phyloP scores from a whole-genome alignment of 2,888 invertebrate genomes.

The Selenia dentaria region DNA sequence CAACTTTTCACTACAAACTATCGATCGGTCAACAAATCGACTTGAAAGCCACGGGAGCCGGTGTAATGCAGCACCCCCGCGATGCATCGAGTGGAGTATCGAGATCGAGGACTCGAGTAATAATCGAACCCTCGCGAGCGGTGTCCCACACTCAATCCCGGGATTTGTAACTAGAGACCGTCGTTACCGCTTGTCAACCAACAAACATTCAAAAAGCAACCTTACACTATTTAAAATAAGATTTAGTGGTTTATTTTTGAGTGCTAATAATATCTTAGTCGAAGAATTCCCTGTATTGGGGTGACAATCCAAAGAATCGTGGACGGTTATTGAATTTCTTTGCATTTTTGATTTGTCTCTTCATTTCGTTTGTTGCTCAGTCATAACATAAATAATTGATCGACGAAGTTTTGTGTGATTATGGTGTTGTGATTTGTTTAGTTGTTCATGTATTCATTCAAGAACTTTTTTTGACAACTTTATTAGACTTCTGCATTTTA shows the following conservation, averaged over 20 bases:
- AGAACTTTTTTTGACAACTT: no score
- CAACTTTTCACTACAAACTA: constrained; percentile 26
- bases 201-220: constrained; percentile 42
- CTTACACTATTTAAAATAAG: constrained; percentile 37
- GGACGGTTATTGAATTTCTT: constrained; percentile 79
- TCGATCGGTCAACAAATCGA: constrained; percentile 59
- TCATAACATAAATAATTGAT: constrained; percentile 43
- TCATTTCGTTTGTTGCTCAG: constrained; percentile 60
- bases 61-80: constrained; percentile 69
- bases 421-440: constrained; percentile 8
- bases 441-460: not conserved
- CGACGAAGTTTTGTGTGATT: constrained; percentile 26
- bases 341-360: constrained; percentile 74
- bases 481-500: no score
- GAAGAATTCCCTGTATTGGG: constrained; percentile 59
- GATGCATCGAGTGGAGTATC: constrained; percentile 76
- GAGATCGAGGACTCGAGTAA: constrained; percentile 68
- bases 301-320: constrained; percentile 76
- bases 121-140: constrained; percentile 71
- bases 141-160: constrained; percentile 74
- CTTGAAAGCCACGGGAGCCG: constrained; percentile 48
- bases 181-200: constrained; percentile 31
- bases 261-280: constrained; percentile 30
- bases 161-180: constrained; percentile 63
- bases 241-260: not conserved